phyloP scores from a whole-genome alignment of 2,888 invertebrate genomes.

The Drosophila mettleri region DNA sequence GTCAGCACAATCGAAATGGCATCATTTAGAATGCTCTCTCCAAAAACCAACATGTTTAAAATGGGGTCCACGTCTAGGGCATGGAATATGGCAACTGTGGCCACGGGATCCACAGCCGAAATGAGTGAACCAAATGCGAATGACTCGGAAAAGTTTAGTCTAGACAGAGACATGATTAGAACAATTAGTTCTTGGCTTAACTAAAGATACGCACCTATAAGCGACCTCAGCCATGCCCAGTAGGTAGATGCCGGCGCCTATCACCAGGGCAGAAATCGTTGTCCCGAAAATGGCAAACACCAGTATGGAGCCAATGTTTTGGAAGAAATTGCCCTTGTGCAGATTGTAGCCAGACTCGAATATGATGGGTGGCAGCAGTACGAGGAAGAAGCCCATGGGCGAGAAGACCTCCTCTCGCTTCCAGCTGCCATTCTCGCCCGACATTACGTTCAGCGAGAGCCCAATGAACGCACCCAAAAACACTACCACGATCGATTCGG shows the following conservation, averaged over 20 bases:
- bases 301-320: conserved; percentile 99
- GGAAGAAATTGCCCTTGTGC: conserved; percentile 98
- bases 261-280: conserved; percentile 97
- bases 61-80: conserved; percentile 98
- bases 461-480: conserved; percentile 97
- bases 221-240: conserved; percentile 96
- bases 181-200: conserved; percentile 74
- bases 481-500: conserved; percentile 98
- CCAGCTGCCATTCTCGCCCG: conserved; percentile 95
- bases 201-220: conserved; percentile 87
- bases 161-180: conserved; percentile 86
- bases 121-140: conserved; percentile 98
- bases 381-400: conserved; percentile 98
- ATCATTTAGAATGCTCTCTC: conserved; percentile 93
- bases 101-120: conserved; percentile 99
- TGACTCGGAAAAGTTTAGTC: conserved; percentile 96
- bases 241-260: conserved; percentile 98
- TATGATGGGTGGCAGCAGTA: conserved; percentile 98
- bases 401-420: conserved; percentile 99
- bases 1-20: conserved; percentile 99
- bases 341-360: conserved; percentile 99
- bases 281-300: conserved; percentile 99
- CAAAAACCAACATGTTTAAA: conserved; percentile 99
- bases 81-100: conserved; percentile 99
- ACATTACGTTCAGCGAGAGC: conserved; percentile 94